Evolutionary conservation across 2,888 invertebrate genomes (phyloP).

Genomic region (Stenichneumon culpator): DNA sequence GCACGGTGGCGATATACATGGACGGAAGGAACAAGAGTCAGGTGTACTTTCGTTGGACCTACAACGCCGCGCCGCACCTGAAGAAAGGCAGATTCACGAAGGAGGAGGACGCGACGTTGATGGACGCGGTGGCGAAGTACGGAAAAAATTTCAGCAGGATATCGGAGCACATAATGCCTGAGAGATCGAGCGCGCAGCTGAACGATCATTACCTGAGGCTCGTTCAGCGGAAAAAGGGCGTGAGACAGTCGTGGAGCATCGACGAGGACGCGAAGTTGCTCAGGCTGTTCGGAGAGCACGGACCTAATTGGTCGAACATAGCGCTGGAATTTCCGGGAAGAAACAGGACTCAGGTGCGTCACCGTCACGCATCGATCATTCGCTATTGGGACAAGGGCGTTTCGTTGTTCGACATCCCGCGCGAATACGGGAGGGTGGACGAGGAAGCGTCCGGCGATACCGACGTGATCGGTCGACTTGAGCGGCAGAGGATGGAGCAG

Average conservation of each 20-base stretch:
- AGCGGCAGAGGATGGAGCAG: neutral
- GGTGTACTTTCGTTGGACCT: conserved; percentile 87
- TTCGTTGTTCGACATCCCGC: conserved; percentile 62
- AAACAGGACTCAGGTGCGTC: conserved; percentile 87
- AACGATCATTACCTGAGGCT: conserved; percentile 88
- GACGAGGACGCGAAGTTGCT: conserved; percentile 88
- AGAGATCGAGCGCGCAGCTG: conserved; percentile 88
- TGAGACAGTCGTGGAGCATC: conserved; percentile 87
- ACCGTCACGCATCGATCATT: conserved; percentile 87
- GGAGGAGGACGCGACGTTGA: conserved; percentile 89
- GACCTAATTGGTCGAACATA: conserved; percentile 86
- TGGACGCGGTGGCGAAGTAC: conserved; percentile 88
- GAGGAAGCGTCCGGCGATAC: neutral
- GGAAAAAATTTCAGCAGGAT: conserved; percentile 88
- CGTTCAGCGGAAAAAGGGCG: conserved; percentile 79
- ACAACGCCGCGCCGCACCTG: conserved; percentile 84
- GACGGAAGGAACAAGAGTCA: conserved; percentile 89
- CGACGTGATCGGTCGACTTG: neutral
- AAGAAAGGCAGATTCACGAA: conserved; percentile 89
- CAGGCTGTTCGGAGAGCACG: conserved; percentile 86
- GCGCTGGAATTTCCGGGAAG: conserved; percentile 86
- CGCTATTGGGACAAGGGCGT: conserved; percentile 72
- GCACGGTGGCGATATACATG: conserved; percentile 88
- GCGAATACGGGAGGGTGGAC: conserved; percentile 79
- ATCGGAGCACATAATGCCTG: conserved; percentile 87